Conservation (phyloP, 2,797 vertebrate species). For the Tragopan temminckii region DNA sequence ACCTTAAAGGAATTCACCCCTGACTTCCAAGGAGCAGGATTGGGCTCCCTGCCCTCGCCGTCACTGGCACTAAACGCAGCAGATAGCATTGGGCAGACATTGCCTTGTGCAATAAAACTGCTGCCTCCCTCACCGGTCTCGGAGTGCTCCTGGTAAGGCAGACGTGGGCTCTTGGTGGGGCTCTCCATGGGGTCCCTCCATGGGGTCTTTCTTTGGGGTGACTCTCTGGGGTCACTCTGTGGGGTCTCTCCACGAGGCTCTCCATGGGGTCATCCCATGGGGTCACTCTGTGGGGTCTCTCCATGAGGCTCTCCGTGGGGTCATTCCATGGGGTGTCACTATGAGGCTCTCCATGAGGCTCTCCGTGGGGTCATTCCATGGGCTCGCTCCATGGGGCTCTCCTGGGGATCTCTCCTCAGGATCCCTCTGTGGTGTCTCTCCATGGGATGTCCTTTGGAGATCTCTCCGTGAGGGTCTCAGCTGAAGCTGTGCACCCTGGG, state of each 20-base stretch:
- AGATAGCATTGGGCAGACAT: neutral
- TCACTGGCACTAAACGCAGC: fast-evolving
- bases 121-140: neutral
- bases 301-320: neutral
- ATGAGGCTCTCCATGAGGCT: neutral
- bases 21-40: neutral
- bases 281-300: too few species aligned
- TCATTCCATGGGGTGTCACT: neutral
- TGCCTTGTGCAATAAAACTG: neutral
- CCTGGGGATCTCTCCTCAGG: too few species aligned
- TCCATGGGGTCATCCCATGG: too few species aligned
- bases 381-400: too few species aligned
- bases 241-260: too few species aligned
- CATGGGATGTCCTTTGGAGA: too few species aligned
- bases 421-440: too few species aligned
- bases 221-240: too few species aligned
- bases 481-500: neutral
- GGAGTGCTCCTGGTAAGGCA: neutral
- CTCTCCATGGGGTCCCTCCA: neutral
- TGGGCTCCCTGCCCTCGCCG: neutral
- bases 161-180: fast-evolving
- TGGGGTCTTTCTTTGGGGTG: too few species aligned
- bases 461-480: neutral
- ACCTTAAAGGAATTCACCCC: neutral
- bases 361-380: too few species aligned